Conservation (phyloP, 2,797 vertebrate species). For the Loris lydekkerianus region DNA sequence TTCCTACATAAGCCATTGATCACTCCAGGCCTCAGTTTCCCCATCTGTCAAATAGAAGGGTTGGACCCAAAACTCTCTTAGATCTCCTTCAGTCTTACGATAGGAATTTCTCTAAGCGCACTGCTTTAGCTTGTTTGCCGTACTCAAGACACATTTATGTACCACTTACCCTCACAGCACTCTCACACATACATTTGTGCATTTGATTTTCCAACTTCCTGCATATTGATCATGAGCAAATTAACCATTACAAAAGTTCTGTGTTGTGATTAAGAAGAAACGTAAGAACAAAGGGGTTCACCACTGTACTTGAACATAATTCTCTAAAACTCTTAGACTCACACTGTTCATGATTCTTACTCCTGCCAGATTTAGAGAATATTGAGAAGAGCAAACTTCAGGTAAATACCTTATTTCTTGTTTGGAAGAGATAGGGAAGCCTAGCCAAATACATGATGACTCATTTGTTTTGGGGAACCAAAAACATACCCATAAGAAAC, state of each 20-base stretch:
- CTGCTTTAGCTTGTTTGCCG: background rate
- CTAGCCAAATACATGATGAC: background rate
- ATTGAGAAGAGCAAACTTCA: background rate
- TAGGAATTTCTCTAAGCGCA: background rate
- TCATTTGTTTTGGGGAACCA: background rate
- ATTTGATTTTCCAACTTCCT: background rate
- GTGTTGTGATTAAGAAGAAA: slow-evolving; percentile 31
- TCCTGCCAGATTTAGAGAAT: background rate
- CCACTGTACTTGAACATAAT: background rate
- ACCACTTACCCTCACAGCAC: background rate
- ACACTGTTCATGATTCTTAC: background rate
- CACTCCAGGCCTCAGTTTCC: background rate
- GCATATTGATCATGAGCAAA: background rate
- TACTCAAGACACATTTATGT: background rate
- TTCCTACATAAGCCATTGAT: background rate
- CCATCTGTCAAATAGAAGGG: background rate
- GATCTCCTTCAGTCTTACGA: background rate
- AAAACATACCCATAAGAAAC: background rate
- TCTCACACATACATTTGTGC: background rate
- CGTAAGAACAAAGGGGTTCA: background rate
- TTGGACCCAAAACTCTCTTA: background rate
- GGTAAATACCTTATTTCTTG: background rate
- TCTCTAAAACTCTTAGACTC: background rate
- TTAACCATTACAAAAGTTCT: background rate
- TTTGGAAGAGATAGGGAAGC: background rate